Conservation (phyloP, 2,888 invertebrate species). For the Sepiola atlantica region DNA sequence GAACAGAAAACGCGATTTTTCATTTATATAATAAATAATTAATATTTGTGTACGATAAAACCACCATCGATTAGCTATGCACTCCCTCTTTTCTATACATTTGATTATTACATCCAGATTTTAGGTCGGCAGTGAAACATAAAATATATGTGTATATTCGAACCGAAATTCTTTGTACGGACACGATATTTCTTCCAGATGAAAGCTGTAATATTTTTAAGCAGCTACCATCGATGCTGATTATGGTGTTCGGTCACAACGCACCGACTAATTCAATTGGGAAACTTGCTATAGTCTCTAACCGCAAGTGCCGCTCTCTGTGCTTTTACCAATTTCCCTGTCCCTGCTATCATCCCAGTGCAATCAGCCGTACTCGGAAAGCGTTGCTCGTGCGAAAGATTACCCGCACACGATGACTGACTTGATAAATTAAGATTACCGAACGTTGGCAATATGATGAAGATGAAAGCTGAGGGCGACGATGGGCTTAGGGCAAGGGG, state of each 20-base stretch:
- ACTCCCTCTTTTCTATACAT: no score
- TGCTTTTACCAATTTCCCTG: background rate
- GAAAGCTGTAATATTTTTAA: background rate
- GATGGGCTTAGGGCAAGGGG: no score
- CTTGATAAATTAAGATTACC: background rate
- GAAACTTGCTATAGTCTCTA: background rate
- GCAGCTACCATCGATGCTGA: background rate
- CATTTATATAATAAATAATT: no score
- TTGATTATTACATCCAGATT: no score
- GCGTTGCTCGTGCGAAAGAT: background rate
- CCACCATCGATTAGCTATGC: no score
- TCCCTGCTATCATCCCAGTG: background rate
- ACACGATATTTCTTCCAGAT: no score
- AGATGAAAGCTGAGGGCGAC: background rate
- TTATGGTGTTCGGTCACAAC: background rate
- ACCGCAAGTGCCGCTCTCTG: background rate
- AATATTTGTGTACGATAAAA: no score
- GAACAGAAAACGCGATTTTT: no score
- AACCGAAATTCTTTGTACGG: no score
- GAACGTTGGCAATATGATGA: background rate
- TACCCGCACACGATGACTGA: background rate
- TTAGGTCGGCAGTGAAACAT: no score
- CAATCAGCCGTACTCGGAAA: background rate
- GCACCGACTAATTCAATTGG: background rate
- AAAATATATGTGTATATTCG: no score